Evolutionary conservation across 2,113 vertebrate genomes (phyloP), one percentile per base, ranked within the genome.

Genomic region (Podocnemis expansa): DNA sequence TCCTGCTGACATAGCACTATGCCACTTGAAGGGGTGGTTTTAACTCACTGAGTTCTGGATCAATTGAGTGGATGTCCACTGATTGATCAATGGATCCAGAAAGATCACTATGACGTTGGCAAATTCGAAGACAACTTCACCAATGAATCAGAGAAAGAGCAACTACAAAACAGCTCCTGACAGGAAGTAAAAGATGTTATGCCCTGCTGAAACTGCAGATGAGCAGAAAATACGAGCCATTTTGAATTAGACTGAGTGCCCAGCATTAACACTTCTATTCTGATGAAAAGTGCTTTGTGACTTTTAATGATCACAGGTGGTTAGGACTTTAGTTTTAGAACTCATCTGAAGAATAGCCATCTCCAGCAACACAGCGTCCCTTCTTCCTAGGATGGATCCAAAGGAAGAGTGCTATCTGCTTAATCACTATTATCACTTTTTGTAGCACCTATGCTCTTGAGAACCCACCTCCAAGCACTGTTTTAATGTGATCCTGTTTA

Each of bases 371-470:
- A 88, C 2, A 1, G 22, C 41, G 16, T 8, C 55, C 63, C 16
- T 43, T 25, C 9, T 6, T 51, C 29, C 19, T 7, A 63, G n/a
- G 88, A 78, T 51, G 13, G 89, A 38, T 1, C 0, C 45, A 70
- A 27, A 82, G 55, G 47, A 87, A 81, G 88, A 0, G 0, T n/a
- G 45, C 10, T 16, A 3, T 11, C 10, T 80, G 54, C 24, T 8
- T 81, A 21, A 45, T 22, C 1, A 14, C 73, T 58, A 51, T 58
- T 29, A 19, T 55, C 43, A 21, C 55, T 27, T 9, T 54, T 25
- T 83, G 54, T 17, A 70, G 12, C 8, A 25, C 10, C 22, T 88
- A 38, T 75, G 49, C 54, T 87, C 41, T 70, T 25, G 0, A 81
- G 31, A 25, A 47, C 27, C 84, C 76, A 34, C 1, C 0, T 10